Evolutionary conservation across 2,888 invertebrate genomes (phyloP).

Genomic region (Odontocerum albicorne): DNA sequence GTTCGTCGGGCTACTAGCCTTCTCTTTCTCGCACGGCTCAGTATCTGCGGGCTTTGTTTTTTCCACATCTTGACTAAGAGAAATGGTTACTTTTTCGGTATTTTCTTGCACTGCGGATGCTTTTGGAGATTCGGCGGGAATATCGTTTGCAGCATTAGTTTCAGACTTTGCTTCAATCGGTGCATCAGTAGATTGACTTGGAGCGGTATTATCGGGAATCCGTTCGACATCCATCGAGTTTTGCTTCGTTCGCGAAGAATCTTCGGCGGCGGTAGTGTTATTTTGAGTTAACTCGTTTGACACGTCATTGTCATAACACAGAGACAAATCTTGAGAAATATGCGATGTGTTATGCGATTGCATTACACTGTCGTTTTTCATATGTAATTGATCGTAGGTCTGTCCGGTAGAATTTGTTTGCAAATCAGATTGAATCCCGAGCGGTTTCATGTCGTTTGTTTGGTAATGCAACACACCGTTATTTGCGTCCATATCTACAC

Average conservation of each 20-base stretch:
- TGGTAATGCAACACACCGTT: slow-evolving; percentile 25
- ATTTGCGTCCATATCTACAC: slow-evolving; percentile 25
- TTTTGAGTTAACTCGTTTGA: slow-evolving; percentile 17
- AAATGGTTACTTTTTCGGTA: slow-evolving; percentile 1
- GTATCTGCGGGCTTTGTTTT: slow-evolving; percentile 1
- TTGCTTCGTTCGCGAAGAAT: slow-evolving; percentile 1
- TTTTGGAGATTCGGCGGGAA: slow-evolving; percentile 18
- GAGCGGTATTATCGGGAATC: neutral
- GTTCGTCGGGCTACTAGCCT: slow-evolving; percentile 1
- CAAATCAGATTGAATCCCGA: slow-evolving; percentile 16
- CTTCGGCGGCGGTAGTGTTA: neutral
- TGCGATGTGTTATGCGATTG: slow-evolving; percentile 10
- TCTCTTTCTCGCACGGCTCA: slow-evolving; percentile 12
- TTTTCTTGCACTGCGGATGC: neutral
- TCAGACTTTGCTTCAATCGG: neutral
- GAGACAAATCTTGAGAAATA: slow-evolving; percentile 13
- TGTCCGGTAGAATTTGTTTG: slow-evolving; percentile 17
- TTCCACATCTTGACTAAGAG: slow-evolving; percentile 1
- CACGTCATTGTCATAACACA: slow-evolving; percentile 22
- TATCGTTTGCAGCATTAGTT: neutral
- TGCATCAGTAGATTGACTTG: neutral
- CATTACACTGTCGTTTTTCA: slow-evolving; percentile 8
- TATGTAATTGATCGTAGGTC: slow-evolving; percentile 5
- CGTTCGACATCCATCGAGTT: slow-evolving; percentile 1
- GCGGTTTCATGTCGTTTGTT: slow-evolving; percentile 25